phyloP scores from a whole-genome alignment of 2,113 vertebrate genomes.

The Plectropomus leopardus region DNA sequence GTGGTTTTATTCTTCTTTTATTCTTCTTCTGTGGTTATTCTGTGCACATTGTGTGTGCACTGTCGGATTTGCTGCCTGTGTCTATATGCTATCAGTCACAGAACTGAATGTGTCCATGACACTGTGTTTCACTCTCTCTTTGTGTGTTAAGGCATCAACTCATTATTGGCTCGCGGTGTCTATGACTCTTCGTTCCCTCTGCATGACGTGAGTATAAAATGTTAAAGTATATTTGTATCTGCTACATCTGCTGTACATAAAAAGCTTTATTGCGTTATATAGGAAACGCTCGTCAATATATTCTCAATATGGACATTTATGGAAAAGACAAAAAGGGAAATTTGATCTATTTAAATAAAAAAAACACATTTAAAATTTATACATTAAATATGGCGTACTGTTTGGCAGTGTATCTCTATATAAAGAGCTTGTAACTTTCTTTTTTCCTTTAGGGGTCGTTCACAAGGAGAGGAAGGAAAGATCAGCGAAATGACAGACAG shows the following conservation, averaged over 20 bases:
- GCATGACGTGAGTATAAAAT: conserved; percentile 90
- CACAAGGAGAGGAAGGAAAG: conserved; percentile 84
- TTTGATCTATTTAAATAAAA: neutral
- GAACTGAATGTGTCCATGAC: neutral
- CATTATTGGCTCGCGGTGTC: conserved; percentile 92
- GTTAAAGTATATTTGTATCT: neutral
- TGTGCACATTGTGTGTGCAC: neutral
- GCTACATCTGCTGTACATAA: neutral
- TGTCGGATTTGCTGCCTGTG: neutral
- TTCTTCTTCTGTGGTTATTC: too few relatives aligned
- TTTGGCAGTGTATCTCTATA: neutral
- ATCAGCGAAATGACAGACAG: conserved; percentile 94
- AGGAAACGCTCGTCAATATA: neutral
- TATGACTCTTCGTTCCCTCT: conserved; percentile 96
- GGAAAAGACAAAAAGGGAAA: neutral
- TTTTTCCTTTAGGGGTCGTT: conserved; percentile 89
- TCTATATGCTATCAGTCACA: neutral
- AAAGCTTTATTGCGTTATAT: neutral
- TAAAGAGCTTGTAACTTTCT: neutral
- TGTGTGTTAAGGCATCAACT: conserved; percentile 89
- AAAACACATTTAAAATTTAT: too few relatives aligned
- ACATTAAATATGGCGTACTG: neutral
- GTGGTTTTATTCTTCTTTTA: neutral
- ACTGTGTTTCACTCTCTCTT: conserved; percentile 18
- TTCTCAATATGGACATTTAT: neutral